Evolutionary conservation across 2,888 invertebrate species (phyloP), one percentile per base, ranked within the genome.

Genomic region (Halictus quadricinctus): DNA sequence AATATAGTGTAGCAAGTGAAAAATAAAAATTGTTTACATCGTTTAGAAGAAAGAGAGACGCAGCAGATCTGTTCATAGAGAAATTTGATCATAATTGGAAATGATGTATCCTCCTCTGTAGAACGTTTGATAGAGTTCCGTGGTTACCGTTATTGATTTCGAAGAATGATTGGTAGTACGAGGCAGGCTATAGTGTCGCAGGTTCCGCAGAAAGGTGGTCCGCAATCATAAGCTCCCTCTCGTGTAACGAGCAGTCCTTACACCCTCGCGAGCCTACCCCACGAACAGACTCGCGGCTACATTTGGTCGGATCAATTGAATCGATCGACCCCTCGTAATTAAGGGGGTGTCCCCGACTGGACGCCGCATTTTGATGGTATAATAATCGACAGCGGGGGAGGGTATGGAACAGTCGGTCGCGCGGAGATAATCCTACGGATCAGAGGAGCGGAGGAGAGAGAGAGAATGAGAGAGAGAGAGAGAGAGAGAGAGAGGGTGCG

Each of bases 391-490:
- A 72, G 73, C 66, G 79, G 43, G 69, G 69, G 69, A 21, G 12
- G 36, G 43, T 21, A 69, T 41, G 74, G 79, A 84, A 83, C 76
- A 86, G 73, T 87, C 83, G 80, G 86, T 72, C 75, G 83, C 81
- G 85, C 83, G 87, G 87, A 91, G 93, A 93, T 93, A 93, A 93
- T 93, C 93, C 92, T 75, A 79, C 83, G 93, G 92, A 92, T 93
- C 93, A 91, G 90, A 88, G 88, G 86, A 89, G 87, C 84, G 86
- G 80, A 84, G 87, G 87, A 87, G 84, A 54, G 54, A 6, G 60
- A 5, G 36, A 36, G 36, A 18, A 50, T 8, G 18, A 18, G 15
- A 18, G 15, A 58, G 58, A 84, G 79, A 29, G 2, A 2, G 85
- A 0, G 60, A 83, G 79, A 84, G 76, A 84, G 83, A 83, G 84